These are phyloP conservation scores for Furcula furcula DNA, from an alignment of 2,888 invertebrate genomes.

Conservation along the genomic window DNA sequence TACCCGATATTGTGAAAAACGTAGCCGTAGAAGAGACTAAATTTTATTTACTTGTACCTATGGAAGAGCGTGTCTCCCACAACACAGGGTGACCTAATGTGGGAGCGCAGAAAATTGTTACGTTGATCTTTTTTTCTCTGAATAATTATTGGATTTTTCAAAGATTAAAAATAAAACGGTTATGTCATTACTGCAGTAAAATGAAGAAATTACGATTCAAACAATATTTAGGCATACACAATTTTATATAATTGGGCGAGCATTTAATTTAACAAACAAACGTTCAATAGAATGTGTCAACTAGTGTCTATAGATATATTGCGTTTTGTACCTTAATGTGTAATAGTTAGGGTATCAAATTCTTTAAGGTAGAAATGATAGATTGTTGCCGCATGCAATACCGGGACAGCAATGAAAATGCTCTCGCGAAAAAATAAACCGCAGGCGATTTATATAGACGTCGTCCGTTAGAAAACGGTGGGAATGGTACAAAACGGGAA, in stretches of 20 bases:
- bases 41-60: too few relatives aligned
- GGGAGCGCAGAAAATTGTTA: too few relatives aligned
- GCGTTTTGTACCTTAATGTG: conserved; percentile 6
- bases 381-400: conserved; percentile 39
- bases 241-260: too few relatives aligned
- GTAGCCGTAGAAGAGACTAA: too few relatives aligned
- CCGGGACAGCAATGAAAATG: conserved; percentile 30
- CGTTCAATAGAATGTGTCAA: neutral
- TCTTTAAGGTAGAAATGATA: neutral
- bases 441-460: conserved; percentile 42
- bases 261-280: conserved; percentile 16
- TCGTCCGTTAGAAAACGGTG: conserved; percentile 28
- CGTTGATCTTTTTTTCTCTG: too few relatives aligned
- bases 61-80: too few relatives aligned
- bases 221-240: conserved; percentile 21
- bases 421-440: conserved; percentile 27
- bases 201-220: conserved; percentile 41
- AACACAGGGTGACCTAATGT: too few relatives aligned
- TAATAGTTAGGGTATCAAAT: neutral
- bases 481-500: too few relatives aligned
- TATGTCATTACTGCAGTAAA: conserved; percentile 20
- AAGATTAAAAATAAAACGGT: conserved; percentile 5
- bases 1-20: too few relatives aligned
- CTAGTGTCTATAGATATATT: neutral
- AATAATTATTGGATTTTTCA: conserved; percentile 3